Percentiles rank a stretch among this genome's conserved stretches.
Conservation (phyloP, 23 tunicate species). For the Styela plicata region DNA sequence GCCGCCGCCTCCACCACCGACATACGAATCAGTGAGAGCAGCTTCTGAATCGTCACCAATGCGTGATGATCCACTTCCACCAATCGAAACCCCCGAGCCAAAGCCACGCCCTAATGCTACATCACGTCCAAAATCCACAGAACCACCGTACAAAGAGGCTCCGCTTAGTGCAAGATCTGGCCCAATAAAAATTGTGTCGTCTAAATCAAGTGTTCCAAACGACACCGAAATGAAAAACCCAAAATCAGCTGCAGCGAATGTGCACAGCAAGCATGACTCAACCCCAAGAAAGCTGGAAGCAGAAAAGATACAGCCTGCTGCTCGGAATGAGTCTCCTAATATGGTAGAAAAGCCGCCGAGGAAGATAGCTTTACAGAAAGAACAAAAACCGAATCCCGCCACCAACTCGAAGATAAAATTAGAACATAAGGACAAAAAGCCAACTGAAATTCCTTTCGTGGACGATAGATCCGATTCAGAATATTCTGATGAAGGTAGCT, state of each 20-base stretch:
- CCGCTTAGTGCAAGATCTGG: constrained; percentile 3
- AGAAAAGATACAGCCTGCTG: too few relatives aligned
- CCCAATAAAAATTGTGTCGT: neutral
- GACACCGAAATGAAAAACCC: neutral
- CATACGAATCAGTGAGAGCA: neutral
- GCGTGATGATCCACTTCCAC: neutral
- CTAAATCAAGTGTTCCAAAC: neutral
- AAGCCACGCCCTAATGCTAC: neutral
- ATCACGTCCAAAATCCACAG: neutral
- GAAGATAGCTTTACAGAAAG: neutral
- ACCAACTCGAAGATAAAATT: neutral
- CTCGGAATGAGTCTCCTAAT: neutral
- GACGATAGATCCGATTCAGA: neutral
- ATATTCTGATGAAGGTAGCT: neutral
- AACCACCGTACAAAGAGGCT: neutral
- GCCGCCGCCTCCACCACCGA: constrained; percentile 19
- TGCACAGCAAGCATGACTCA: too few relatives aligned
- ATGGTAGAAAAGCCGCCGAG: neutral
- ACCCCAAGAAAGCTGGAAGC: too few relatives aligned
- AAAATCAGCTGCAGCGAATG: constrained; percentile 2
- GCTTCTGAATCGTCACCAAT: neutral
- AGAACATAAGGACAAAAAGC: neutral
- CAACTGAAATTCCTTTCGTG: neutral
- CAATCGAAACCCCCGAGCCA: neutral
- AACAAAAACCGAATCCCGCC: neutral